Evolutionary conservation across 1,140 invertebrate species (phyloP).

Genomic region (Drosophila navojoa): DNA sequence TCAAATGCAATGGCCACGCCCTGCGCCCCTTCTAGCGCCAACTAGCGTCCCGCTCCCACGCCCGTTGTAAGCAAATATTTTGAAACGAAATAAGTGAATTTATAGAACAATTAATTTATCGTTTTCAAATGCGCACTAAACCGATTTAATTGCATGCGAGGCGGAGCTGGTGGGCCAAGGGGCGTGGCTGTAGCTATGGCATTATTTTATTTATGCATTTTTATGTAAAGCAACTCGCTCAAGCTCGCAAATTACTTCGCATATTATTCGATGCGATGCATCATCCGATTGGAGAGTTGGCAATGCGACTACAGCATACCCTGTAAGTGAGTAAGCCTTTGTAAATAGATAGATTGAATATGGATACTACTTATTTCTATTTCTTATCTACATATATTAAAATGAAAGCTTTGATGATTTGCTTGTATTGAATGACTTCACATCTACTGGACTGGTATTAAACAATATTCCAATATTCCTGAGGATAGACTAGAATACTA

Average conservation of each 20-base stretch:
- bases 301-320: constrained; percentile 5
- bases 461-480: too few species aligned
- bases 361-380: too few species aligned
- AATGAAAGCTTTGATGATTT: too few species aligned
- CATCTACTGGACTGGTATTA: too few species aligned
- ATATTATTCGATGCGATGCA: constrained; percentile 31
- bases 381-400: too few species aligned
- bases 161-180: background rate
- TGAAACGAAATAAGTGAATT: constrained; percentile 31
- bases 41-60: background rate
- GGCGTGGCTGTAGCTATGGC: constrained; percentile 11
- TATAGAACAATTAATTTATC: constrained; percentile 40
- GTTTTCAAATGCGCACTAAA: constrained; percentile 50
- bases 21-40: background rate
- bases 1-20: background rate
- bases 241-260: constrained; percentile 28
- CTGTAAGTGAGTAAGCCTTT: background rate
- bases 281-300: constrained; percentile 2
- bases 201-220: constrained; percentile 42
- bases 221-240: constrained; percentile 43
- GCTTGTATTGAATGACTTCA: too few species aligned
- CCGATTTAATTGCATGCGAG: constrained; percentile 30
- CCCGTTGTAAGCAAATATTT: constrained; percentile 26
- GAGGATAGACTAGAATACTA: too few species aligned
- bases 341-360: too few species aligned